Conservation (phyloP, 1,140 invertebrate genomes). For the Proales similis region DNA sequence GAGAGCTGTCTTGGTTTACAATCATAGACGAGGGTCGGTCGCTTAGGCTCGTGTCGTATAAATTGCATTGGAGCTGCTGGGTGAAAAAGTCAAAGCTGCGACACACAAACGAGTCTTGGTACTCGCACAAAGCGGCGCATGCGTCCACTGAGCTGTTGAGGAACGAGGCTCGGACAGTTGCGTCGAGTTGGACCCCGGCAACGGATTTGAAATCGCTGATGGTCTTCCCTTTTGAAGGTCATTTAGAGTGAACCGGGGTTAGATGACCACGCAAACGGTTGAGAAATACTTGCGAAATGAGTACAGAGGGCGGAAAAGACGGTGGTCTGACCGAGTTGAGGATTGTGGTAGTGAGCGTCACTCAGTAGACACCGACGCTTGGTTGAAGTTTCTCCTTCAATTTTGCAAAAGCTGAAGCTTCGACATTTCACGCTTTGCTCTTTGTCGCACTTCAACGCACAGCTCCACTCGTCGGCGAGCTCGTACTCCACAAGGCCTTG, state of each 20-base stretch:
- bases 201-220: slow-evolving; percentile 30
- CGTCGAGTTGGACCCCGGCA: slow-evolving; percentile 8
- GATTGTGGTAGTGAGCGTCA: slow-evolving; percentile 10
- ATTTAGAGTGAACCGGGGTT: background rate
- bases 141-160: slow-evolving; percentile 11
- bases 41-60: no score
- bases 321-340: slow-evolving; percentile 5
- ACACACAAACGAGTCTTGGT: slow-evolving; percentile 27
- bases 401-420: slow-evolving; percentile 31
- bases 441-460: slow-evolving; percentile 12
- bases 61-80: no score
- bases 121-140: slow-evolving; percentile 8
- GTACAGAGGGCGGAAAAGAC: slow-evolving; percentile 13
- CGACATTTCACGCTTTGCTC: slow-evolving; percentile 24
- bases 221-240: slow-evolving; percentile 1
- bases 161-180: background rate
- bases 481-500: background rate
- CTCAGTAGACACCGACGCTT: slow-evolving; percentile 24
- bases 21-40: no score
- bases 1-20: no score
- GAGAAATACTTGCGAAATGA: slow-evolving; percentile 12
- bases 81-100: slow-evolving; percentile 27
- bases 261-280: background rate
- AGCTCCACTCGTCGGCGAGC: slow-evolving; percentile 3
- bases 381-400: background rate